A percentile compares a stretch with the other conserved stretches of the same genome.
phyloP scores from a whole-genome alignment of 2,888 invertebrate species.

The Monoplex corrugatus region DNA sequence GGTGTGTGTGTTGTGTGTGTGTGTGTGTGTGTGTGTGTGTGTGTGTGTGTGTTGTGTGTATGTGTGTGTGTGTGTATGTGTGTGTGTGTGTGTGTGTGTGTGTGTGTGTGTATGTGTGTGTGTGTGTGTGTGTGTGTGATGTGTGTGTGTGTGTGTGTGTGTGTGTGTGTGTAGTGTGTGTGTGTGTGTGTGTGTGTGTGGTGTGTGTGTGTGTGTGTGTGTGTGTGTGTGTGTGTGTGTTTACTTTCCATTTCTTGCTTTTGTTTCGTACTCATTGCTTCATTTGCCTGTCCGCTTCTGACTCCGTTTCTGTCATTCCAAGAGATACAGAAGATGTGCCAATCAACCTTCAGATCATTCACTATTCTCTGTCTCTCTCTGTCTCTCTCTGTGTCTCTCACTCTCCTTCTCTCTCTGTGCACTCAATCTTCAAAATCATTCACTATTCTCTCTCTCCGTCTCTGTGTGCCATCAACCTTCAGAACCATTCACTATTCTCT shows the following conservation, averaged over 20 bases:
- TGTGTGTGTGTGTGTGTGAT: conserved; percentile 9
- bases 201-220: conserved; percentile 19
- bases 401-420: too few relatives aligned
- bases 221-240: conserved; percentile 30
- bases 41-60: not conserved
- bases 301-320: not conserved
- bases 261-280: not conserved
- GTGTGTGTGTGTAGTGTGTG: conserved; percentile 29
- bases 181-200: not conserved
- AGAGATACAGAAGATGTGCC: too few relatives aligned
- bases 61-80: too few relatives aligned
- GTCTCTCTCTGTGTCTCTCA: too few relatives aligned
- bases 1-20: not conserved
- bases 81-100: not conserved
- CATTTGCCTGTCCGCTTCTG: not conserved
- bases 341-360: too few relatives aligned
- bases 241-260: not conserved
- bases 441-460: too few relatives aligned
- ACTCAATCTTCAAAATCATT: too few relatives aligned
- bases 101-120: not conserved
- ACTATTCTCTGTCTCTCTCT: too few relatives aligned
- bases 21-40: not conserved
- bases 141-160: conserved; percentile 19
- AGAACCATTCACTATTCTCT: too few relatives aligned
- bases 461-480: too few relatives aligned